phyloP scores from a whole-genome alignment of 1,140 invertebrate genomes.

The Himalopsyche phryganea region DNA sequence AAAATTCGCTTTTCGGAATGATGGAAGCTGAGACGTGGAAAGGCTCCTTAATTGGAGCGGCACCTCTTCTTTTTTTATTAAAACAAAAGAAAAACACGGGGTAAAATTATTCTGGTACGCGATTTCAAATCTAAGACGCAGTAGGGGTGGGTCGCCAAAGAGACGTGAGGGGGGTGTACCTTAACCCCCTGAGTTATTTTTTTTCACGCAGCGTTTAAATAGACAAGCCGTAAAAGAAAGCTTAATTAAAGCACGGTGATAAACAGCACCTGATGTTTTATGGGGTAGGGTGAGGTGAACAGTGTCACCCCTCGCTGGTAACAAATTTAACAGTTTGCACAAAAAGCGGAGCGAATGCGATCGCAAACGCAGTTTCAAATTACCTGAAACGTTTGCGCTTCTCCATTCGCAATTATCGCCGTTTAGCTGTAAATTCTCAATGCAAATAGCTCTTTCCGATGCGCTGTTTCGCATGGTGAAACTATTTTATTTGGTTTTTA shows the following conservation, averaged over 20 bases:
- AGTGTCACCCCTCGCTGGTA: neutral
- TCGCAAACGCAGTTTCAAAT: too few relatives aligned
- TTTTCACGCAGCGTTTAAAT: constrained; percentile 28
- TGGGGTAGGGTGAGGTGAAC: constrained; percentile 4
- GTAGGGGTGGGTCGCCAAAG: constrained; percentile 5
- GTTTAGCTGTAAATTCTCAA: too few relatives aligned
- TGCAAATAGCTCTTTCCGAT: too few relatives aligned
- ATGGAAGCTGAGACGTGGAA: neutral
- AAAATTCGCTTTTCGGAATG: constrained; percentile 6
- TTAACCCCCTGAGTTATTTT: constrained; percentile 19
- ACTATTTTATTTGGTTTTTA: too few relatives aligned
- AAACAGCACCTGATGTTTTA: constrained; percentile 35
- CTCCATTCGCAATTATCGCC: too few relatives aligned
- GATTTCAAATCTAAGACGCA: constrained; percentile 12
- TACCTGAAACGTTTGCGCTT: too few relatives aligned
- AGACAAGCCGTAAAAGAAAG: constrained; percentile 31
- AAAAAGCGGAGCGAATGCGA: too few relatives aligned
- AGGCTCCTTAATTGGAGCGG: constrained; percentile 15
- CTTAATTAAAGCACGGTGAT: constrained; percentile 35
- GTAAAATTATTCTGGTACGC: neutral
- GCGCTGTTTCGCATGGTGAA: too few relatives aligned
- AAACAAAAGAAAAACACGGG: constrained; percentile 12
- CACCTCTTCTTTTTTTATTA: too few relatives aligned
- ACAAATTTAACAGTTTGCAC: constrained; percentile 9
- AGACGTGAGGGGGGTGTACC: neutral